Evolutionary conservation across 1,140 invertebrate species (phyloP).

Genomic region (Helicoverpa armigera): DNA sequence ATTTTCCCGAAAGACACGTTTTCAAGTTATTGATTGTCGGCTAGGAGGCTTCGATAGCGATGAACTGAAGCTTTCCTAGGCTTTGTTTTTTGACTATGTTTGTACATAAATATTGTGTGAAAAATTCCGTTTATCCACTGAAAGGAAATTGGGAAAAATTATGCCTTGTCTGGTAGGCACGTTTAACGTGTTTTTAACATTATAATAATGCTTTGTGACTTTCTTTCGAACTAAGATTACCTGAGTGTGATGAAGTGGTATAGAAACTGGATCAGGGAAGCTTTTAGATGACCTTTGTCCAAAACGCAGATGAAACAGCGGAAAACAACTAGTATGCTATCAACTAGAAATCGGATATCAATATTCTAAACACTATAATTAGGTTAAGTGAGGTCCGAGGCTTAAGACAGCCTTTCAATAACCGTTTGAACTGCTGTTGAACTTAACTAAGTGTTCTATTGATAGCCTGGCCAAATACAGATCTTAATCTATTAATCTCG

Average conservation of each 20-base stretch:
- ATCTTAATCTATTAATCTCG: neutral
- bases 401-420: neutral
- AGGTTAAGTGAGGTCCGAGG: neutral
- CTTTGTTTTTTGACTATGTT: neutral
- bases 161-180: too few relatives aligned
- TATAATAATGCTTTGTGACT: too few relatives aligned
- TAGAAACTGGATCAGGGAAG: too few relatives aligned
- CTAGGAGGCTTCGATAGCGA: neutral
- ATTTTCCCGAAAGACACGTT: constrained; percentile 11
- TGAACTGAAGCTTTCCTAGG: neutral
- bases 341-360: neutral
- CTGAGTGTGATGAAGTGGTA: too few relatives aligned
- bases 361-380: neutral
- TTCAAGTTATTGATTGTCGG: neutral
- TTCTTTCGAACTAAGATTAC: too few relatives aligned
- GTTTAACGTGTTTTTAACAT: too few relatives aligned
- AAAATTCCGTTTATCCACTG: too few relatives aligned
- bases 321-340: neutral
- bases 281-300: too few relatives aligned
- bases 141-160: too few relatives aligned
- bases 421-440: too few relatives aligned
- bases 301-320: neutral
- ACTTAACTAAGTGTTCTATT: too few relatives aligned
- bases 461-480: neutral
- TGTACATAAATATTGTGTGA: too few relatives aligned